Evolutionary conservation across 2,888 invertebrate genomes (phyloP).

Genomic region (Apotomis capreana): DNA sequence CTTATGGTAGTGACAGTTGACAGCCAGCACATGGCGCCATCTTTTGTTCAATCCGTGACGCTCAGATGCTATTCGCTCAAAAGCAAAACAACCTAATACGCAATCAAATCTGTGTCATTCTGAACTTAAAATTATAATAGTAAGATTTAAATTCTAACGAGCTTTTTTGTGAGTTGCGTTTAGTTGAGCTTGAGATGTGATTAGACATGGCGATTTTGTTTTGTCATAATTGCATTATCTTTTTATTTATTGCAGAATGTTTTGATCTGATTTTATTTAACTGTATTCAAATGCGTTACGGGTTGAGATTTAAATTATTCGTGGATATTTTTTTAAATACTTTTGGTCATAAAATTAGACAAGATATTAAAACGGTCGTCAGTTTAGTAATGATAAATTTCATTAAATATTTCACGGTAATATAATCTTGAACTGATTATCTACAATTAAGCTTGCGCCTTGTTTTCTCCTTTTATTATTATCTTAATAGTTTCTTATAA

Average conservation of each 20-base stretch:
- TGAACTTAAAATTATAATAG: not conserved
- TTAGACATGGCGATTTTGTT: constrained; percentile 63
- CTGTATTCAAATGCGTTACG: constrained; percentile 30
- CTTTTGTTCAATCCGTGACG: constrained; percentile 24
- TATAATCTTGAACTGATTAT: too few species aligned
- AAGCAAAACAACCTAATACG: not conserved
- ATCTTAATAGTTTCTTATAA: too few species aligned
- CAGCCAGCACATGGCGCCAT: constrained; percentile 29
- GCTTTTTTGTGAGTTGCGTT: not conserved
- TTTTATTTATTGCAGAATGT: constrained; percentile 55
- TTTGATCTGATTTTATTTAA: constrained; percentile 36
- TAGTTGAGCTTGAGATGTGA: constrained; percentile 9
- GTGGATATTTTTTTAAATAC: constrained; percentile 11
- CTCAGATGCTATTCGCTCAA: not conserved
- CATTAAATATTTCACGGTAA: not conserved
- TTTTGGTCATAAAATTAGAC: not conserved
- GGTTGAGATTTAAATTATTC: constrained; percentile 6
- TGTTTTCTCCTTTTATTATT: too few species aligned
- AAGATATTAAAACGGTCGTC: not conserved
- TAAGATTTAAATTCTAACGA: not conserved
- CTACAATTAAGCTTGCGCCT: too few species aligned
- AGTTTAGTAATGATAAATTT: not conserved
- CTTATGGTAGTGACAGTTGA: constrained; percentile 26
- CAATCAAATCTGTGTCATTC: not conserved
- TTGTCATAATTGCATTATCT: constrained; percentile 64